phyloP scores from a whole-genome alignment of 2,113 vertebrate species.

The Nycticebus coucang region DNA sequence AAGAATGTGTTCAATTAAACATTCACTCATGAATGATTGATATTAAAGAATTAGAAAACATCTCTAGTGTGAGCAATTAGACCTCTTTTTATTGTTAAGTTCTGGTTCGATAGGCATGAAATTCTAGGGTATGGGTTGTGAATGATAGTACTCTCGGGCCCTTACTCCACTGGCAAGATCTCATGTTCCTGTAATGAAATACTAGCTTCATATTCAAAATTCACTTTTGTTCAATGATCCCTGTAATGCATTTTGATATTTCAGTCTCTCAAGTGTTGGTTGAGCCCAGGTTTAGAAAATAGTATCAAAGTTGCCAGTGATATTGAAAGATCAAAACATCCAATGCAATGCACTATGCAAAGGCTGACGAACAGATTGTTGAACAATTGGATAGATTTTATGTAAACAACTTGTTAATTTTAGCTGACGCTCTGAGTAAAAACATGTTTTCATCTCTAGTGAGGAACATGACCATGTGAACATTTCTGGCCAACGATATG shows the following conservation, averaged over 20 bases:
- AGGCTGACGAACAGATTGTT: not conserved
- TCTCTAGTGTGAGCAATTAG: slow-evolving; percentile 64
- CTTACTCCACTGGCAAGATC: slow-evolving; percentile 1
- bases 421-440: not conserved
- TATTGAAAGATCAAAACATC: not conserved
- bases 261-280: not conserved
- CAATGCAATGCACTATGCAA: not conserved
- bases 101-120: slow-evolving; percentile 61
- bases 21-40: slow-evolving; percentile 55
- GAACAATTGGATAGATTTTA: not conserved
- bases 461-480: not conserved
- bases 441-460: not conserved
- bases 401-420: not conserved
- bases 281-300: slow-evolving; percentile 9
- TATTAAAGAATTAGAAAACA: slow-evolving; percentile 65
- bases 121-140: slow-evolving; percentile 27
- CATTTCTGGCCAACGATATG: not conserved
- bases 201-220: slow-evolving; percentile 18
- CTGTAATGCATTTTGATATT: slow-evolving; percentile 55
- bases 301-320: not conserved
- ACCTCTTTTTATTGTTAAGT: slow-evolving; percentile 59
- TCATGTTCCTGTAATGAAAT: slow-evolving; percentile 59
- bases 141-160: not conserved
- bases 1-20: slow-evolving; percentile 35
- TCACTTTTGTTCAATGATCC: slow-evolving; percentile 20